Evolutionary conservation across 2,888 invertebrate genomes (phyloP), one percentile per base, ranked within the genome.

Genomic region (Parnassius orleans): DNA sequence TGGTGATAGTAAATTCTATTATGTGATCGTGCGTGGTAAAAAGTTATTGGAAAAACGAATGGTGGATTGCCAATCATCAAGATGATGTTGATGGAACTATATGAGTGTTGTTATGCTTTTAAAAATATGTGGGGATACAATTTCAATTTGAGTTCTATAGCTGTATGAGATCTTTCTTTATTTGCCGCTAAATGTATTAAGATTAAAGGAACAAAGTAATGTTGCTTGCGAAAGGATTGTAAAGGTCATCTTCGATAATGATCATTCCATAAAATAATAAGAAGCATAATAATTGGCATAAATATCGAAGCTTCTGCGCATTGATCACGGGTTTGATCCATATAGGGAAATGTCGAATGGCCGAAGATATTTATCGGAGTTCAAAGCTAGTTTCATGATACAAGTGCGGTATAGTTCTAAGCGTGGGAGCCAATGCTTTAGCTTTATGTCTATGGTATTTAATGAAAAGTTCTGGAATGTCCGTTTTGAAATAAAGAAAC

Each of bases 201-300:
- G 53, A 60, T 60, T 41, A 33, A 53, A 48, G 14, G 42, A 19
- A 54, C 55, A 33, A 7, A 15, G 52, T 52, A 44, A 58, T 58
- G 46, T 46, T 9, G 14, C 48, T 56, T 46, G 46, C 12, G 3
- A 57, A 47, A 57, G 57, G 47, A 24, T 43, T 19, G 41, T 52
- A 61, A 61, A 61, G 61, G 61, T 56, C 44, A 11, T 11, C 9
- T 11, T n/a, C 11, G 61, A 61, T 57, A 53, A n/a, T 46, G n/a
- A 53, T 61, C 53, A 53, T 57, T 51, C 14, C 41, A 56, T 56
- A 57, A 50, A 63, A 63, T 63, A 55, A 58, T 59, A 55, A 53
- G 62, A 48, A 62, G 58, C 63, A 62, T 58, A 62, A 61, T 61
- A 63, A 63, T 58, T 58, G 63, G 58, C 58, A 63, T 52, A 42